Evolutionary conservation across 1,140 invertebrate species (phyloP).

Genomic region (Maconellicoccus hirsutus): DNA sequence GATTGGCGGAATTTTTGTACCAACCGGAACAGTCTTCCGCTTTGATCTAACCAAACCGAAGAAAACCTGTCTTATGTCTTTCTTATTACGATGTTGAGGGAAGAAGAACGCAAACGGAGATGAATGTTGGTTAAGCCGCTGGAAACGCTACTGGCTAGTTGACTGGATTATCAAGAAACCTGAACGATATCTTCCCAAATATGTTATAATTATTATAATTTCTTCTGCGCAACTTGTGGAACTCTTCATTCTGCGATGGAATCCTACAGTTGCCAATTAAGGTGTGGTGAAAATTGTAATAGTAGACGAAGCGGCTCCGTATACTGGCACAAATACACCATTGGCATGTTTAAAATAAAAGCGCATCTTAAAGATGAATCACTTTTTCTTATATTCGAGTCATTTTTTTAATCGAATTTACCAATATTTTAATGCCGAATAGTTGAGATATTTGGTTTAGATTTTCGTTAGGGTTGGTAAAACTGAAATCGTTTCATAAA

Average conservation of each 20-base stretch:
- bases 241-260: neutral
- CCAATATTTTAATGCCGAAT: too few relatives aligned
- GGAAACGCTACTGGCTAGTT: constrained; percentile 12
- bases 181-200: constrained; percentile 21
- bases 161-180: constrained; percentile 13
- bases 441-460: too few relatives aligned
- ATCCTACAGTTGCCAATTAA: neutral
- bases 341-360: too few relatives aligned
- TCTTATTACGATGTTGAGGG: constrained; percentile 11
- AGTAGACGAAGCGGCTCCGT: neutral
- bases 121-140: constrained; percentile 18
- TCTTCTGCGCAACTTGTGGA: neutral
- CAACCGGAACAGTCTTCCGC: constrained; percentile 21
- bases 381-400: too few relatives aligned
- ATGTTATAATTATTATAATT: constrained; percentile 21
- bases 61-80: constrained; percentile 19
- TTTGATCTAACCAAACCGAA: constrained; percentile 16
- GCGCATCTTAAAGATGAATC: too few relatives aligned
- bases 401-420: too few relatives aligned
- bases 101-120: constrained; percentile 11
- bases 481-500: too few relatives aligned
- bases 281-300: constrained; percentile 3
- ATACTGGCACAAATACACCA: neutral
- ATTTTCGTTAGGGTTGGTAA: too few relatives aligned
- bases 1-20: constrained; percentile 5